These are phyloP conservation scores for Cossypha heuglini DNA, from an alignment of 2,797 vertebrate species.

Conservation along the genomic window DNA sequence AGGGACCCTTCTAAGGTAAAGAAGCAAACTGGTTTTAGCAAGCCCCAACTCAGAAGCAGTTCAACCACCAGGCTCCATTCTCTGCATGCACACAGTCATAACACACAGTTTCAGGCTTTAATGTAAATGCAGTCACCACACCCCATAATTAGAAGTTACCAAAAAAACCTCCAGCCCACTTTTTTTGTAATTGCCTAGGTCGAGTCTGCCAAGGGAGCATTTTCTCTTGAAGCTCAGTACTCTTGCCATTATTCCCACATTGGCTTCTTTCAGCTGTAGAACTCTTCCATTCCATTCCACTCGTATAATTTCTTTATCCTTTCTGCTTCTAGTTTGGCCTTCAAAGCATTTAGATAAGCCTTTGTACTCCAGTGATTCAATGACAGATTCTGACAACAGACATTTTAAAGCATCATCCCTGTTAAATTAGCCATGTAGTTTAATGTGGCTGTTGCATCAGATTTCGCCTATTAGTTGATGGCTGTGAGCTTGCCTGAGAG, in stretches of 20 bases:
- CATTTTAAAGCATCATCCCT: background rate
- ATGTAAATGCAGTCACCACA: background rate
- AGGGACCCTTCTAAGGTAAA: background rate
- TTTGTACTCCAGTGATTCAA: background rate
- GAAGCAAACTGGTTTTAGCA: background rate
- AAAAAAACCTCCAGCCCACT: background rate
- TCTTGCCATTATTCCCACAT: background rate
- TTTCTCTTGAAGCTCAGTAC: background rate
- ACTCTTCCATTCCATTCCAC: background rate
- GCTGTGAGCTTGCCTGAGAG: background rate
- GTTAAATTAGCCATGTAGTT: background rate
- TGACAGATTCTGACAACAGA: background rate
- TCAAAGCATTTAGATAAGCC: background rate
- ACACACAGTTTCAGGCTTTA: background rate
- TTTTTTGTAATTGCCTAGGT: background rate
- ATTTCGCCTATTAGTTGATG: background rate
- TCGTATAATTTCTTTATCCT: background rate
- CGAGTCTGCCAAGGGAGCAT: background rate
- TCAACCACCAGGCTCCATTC: background rate
- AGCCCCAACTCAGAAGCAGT: background rate
- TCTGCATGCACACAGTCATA: background rate
- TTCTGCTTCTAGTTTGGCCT: background rate
- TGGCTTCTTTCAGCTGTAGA: background rate
- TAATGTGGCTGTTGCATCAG: background rate
- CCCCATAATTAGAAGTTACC: background rate